Base-by-base conservation (phyloP, 2,113 vertebrate species). In the Aphyosemion australe region DNA sequence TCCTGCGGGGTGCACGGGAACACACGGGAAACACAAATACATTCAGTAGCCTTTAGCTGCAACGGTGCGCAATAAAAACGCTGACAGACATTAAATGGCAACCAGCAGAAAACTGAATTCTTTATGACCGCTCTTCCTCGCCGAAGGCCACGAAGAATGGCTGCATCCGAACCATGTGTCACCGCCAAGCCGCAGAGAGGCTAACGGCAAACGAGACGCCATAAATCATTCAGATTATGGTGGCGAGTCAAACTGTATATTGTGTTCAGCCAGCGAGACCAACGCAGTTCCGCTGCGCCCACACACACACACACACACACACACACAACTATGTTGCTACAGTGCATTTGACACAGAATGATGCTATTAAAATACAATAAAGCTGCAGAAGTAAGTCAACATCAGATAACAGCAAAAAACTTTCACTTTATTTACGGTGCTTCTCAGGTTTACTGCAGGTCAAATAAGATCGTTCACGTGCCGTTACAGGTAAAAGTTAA, bases 201-300 rank as follows among this genome's bases (percentile, higher is more conserved):
- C 86, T 84, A 73, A 84, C 56, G 72, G 84, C 77, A 74, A 79
- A 52, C 83, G 75, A 84, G 85, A 46, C 20, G 6, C 77, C 72
- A 89, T 92, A 85, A 92, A 92, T 92, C 90, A 89, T 91, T 86
- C 74, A 88, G 84, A 86, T 90, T 84, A 87, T 84, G 49, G 41
- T 80, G 80, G 75, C n/a, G 61, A 73, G 83, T 88, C 83, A 81
- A 91, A 90, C 80, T 90, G 81, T 87, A 86, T 75, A 84, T 75
- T 51, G 84, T 82, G 82, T 78, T 89, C 85, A 84, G 74, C 0
- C 21, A 72, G 65, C 12, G 60, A 78, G 83, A 78, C 68, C 61
- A 74, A 63, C 31, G 6, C 66, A 64, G 37, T 34, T 66, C 31
- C 42, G n/a, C 58, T 42, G 1, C 48, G 47, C 16, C 16, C 45